These are phyloP conservation scores for Harlomillsia oculata DNA, from an alignment of 1,140 invertebrate species.

Conservation along the genomic window DNA sequence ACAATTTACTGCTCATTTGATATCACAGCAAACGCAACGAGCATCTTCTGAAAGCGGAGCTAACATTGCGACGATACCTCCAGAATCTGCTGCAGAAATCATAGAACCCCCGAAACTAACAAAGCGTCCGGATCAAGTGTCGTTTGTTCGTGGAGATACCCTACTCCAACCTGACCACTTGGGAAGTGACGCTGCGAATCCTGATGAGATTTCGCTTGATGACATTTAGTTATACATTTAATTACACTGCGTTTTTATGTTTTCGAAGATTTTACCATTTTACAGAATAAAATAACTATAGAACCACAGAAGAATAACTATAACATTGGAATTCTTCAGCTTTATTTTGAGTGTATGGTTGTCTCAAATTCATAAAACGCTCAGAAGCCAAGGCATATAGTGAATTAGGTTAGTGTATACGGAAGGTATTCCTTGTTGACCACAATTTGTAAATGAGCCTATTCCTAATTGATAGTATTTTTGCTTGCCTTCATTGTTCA, in stretches of 20 bases:
- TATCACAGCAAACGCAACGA: constrained; percentile 28
- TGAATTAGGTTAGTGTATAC: constrained; percentile 18
- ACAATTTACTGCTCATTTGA: constrained; percentile 46
- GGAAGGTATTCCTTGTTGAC: constrained; percentile 12
- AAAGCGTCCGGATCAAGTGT: constrained; percentile 53
- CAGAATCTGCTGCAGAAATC: not conserved
- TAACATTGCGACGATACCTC: not conserved
- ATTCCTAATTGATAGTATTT: constrained; percentile 11
- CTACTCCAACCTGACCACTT: constrained; percentile 61
- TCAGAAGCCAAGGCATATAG: constrained; percentile 26
- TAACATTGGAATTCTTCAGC: too few relatives aligned
- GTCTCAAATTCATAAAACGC: too few relatives aligned
- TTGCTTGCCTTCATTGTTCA: not conserved
- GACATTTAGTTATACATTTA: too few relatives aligned
- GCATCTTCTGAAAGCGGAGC: constrained; percentile 37
- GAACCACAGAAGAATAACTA: too few relatives aligned
- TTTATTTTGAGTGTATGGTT: too few relatives aligned
- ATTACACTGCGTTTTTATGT: too few relatives aligned
- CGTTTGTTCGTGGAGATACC: constrained; percentile 78
- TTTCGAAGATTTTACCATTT: too few relatives aligned
- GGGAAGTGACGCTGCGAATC: constrained; percentile 64
- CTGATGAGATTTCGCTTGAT: constrained; percentile 88
- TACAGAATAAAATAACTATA: too few relatives aligned
- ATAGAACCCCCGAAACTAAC: constrained; percentile 10
- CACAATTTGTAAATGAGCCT: constrained; percentile 2